Percentiles rank a stretch among this genome's conserved stretches.
These are phyloP conservation scores for Agonum fuliginosum DNA, from an alignment of 2,888 invertebrate species.

Conservation along the genomic window DNA sequence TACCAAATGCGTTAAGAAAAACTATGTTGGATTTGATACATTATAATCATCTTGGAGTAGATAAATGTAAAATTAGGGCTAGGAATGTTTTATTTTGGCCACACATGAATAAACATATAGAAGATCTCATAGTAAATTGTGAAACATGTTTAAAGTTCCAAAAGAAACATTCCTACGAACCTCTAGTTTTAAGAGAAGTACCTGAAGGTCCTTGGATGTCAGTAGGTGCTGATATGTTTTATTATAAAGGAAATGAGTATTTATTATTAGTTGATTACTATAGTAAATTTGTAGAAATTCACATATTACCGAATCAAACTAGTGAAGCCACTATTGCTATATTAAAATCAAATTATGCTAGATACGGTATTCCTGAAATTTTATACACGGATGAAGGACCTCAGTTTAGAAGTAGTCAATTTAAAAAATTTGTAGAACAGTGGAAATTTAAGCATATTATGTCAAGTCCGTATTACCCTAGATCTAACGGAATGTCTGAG, in stretches of 20 bases:
- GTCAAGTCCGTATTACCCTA: conserved; percentile 61
- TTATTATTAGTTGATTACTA: conserved; percentile 60
- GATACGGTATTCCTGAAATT: conserved; percentile 62
- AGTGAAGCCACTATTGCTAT: conserved; percentile 33
- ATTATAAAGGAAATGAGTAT: conserved; percentile 39
- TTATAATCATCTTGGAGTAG: too few species aligned
- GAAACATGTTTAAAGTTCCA: too few species aligned
- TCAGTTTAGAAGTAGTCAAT: conserved; percentile 61
- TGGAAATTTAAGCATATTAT: conserved; percentile 61
- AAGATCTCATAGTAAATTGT: too few species aligned
- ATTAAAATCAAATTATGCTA: conserved; percentile 30
- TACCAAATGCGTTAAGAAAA: too few species aligned
- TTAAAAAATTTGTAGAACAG: conserved; percentile 62
- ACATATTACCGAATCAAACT: conserved; percentile 20
- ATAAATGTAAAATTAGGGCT: too few species aligned
- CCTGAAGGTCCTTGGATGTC: conserved; percentile 57
- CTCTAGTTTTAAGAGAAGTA: conserved; percentile 53
- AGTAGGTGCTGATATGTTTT: conserved; percentile 57
- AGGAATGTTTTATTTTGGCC: too few species aligned
- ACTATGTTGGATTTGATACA: too few species aligned
- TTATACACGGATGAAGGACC: conserved; percentile 63
- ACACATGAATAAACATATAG: too few species aligned
- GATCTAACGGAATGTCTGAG: conserved; percentile 62
- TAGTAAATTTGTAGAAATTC: conserved; percentile 59
- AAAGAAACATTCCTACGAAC: conserved; percentile 59